Conservation (phyloP, 2,113 vertebrate species). For the Carassius auratus region DNA sequence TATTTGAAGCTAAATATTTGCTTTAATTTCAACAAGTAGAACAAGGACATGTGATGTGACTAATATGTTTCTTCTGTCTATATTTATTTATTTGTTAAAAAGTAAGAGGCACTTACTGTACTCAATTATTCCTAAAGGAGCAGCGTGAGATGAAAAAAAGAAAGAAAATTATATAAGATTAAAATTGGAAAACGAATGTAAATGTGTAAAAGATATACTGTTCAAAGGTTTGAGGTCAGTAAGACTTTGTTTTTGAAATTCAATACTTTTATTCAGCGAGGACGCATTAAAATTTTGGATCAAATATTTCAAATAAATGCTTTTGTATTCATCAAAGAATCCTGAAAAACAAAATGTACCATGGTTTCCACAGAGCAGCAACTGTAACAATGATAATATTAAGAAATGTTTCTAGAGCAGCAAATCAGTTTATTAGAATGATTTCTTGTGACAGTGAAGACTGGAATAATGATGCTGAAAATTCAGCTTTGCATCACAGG, state of each 20-base stretch:
- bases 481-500: neutral
- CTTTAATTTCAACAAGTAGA: neutral
- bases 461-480: neutral
- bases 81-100: constrained; percentile 30
- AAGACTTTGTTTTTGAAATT: neutral
- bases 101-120: constrained; percentile 65
- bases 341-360: neutral
- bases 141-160: constrained; percentile 35
- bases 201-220: neutral
- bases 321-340: neutral
- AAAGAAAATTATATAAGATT: constrained; percentile 64
- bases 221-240: neutral
- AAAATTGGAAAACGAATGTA: constrained; percentile 45
- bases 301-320: neutral
- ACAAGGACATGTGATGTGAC: neutral
- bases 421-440: neutral
- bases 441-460: neutral
- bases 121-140: constrained; percentile 61
- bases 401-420: neutral
- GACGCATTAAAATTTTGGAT: neutral
- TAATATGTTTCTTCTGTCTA: neutral
- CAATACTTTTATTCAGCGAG: neutral
- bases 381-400: no score
- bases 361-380: no score
- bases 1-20: neutral